Evolutionary conservation across 2,113 vertebrate genomes (phyloP), one percentile per base, ranked within the genome.

Genomic region (Paedocypris sp.): DNA sequence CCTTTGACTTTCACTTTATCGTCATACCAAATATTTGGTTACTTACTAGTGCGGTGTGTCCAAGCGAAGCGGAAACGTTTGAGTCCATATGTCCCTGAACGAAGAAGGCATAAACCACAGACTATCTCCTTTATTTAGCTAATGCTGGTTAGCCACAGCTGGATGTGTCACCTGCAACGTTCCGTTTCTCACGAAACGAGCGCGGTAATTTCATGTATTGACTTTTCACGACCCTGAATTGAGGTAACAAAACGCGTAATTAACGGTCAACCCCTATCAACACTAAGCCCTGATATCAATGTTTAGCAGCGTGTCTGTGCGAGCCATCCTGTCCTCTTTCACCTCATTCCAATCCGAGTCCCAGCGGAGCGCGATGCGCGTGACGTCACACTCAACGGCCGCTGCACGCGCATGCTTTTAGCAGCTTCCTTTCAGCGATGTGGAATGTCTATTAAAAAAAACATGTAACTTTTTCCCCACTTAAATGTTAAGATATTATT

Each of bases 341-440:
- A 1, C 6, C 10, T 50, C 13, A n/a, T 9, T 36, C 29, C 28
- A 45, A 32, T 32, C 26, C 7, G 45, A 50, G 31, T 19, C 35
- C 46, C 5, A 58, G 3, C 15, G 41, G 60, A 28, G 41, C 42
- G 59, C 20, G 57, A 26, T 38, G 23, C 28, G 22, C 13, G 60
- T 53, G 39, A 43, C 64, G 67, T 71, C 69, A 32, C 36, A 15
- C 11, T 28, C 7, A 38, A 5, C 32, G 28, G 49, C 3, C 28
- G 45, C n/a, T 19, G 45, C 45, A 13, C 25, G 45, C 25, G 20
- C 31, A 16, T 36, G 32, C 49, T n/a, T n/a, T n/a, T n/a, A 13
- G 31, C 10, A 20, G 9, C 38, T 25, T n/a, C n/a, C n/a, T n/a
- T n/a, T n/a, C n/a, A n/a, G n/a, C n/a, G n/a, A n/a, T n/a, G n/a